phyloP scores from a whole-genome alignment of 2,113 vertebrate species.

The Syrrhaptes paradoxus region DNA sequence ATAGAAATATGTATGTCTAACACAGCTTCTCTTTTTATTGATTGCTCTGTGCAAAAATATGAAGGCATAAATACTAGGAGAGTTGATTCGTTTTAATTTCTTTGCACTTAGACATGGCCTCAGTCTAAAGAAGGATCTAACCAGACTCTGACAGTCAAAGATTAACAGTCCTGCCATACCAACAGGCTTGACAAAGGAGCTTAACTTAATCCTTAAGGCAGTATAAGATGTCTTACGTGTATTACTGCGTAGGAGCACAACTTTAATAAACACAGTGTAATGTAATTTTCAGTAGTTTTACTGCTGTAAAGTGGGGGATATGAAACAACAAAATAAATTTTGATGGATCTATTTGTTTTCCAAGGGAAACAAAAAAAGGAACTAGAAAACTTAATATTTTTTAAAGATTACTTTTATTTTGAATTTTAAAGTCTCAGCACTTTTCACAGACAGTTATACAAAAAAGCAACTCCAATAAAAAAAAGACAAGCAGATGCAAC shows the following conservation, averaged over 20 bases:
- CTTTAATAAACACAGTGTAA: conserved; percentile 59
- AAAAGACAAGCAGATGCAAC: neutral
- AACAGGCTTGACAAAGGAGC: conserved; percentile 60
- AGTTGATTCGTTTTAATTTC: conserved; percentile 41
- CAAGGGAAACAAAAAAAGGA: neutral
- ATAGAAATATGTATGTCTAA: conserved; percentile 1
- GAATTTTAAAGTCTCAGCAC: neutral
- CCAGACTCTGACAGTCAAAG: conserved; percentile 54
- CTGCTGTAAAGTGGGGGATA: conserved; percentile 3
- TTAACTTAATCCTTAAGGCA: conserved; percentile 63
- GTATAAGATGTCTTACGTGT: conserved; percentile 29
- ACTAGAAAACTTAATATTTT: neutral
- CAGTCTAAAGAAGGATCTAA: conserved; percentile 42
- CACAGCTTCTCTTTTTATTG: conserved; percentile 27
- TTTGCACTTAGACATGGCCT: conserved; percentile 52
- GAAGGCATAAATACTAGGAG: conserved; percentile 50
- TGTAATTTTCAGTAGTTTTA: conserved; percentile 37
- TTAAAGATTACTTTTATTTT: neutral
- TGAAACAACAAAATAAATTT: neutral
- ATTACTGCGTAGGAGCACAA: conserved; percentile 25
- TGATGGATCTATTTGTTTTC: conserved; percentile 41
- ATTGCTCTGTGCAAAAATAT: conserved; percentile 40
- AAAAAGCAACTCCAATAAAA: neutral
- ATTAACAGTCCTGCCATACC: conserved; percentile 46
- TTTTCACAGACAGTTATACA: neutral